Evolutionary conservation across 2,888 invertebrate species (phyloP).

Genomic region (Tachina grossa): DNA sequence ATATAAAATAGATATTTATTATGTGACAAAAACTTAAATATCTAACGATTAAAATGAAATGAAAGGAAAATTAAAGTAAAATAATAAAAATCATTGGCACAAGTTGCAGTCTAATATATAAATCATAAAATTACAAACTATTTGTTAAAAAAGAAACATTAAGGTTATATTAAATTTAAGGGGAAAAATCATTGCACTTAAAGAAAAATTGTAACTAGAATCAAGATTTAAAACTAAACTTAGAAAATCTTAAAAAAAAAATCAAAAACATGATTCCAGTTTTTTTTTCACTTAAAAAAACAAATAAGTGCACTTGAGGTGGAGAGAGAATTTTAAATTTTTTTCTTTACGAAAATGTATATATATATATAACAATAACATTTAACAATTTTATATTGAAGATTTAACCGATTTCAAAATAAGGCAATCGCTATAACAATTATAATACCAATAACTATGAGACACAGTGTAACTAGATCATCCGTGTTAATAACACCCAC

Average conservation of each 20-base stretch:
- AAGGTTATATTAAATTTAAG: not conserved
- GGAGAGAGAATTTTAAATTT: constrained; percentile 33
- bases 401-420: constrained; percentile 78
- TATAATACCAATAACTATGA: constrained; percentile 89
- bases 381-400: constrained; percentile 53
- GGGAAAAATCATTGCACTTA: constrained; percentile 54
- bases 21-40: constrained; percentile 21
- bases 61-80: constrained; percentile 37
- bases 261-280: constrained; percentile 35
- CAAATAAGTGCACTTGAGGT: constrained; percentile 67
- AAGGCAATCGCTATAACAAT: constrained; percentile 86
- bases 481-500: constrained; percentile 88
- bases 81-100: constrained; percentile 81
- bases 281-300: not conserved
- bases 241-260: constrained; percentile 2
- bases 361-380: constrained; percentile 55
- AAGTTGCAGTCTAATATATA: constrained; percentile 80
- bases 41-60: constrained; percentile 26
- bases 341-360: constrained; percentile 22
- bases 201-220: constrained; percentile 35
- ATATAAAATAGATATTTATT: constrained; percentile 49
- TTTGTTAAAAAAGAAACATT: constrained; percentile 17
- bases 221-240: constrained; percentile 58
- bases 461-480: constrained; percentile 89
- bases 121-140: constrained; percentile 61